A percentile compares a stretch with the other conserved stretches of the same genome.
phyloP scores from a whole-genome alignment of 2,113 vertebrate genomes.

The Cochlearius cochlearius region DNA sequence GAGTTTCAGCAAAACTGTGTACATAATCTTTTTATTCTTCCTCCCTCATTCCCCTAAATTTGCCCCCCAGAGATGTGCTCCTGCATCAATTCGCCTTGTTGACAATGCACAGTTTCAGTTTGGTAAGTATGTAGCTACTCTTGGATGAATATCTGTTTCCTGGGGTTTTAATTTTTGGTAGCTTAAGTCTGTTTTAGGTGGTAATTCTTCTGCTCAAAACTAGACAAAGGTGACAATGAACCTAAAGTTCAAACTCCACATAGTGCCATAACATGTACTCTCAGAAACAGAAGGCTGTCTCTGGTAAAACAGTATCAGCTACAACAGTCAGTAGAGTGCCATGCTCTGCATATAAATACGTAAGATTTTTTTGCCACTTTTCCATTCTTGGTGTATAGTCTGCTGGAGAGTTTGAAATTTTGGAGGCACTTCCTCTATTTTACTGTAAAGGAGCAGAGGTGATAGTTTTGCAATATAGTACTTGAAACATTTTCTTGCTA shows the following conservation, averaged over 20 bases:
- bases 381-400: not conserved
- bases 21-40: not conserved
- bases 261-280: not conserved
- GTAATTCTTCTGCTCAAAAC: not conserved
- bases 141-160: not conserved
- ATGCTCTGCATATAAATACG: not conserved
- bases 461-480: not conserved
- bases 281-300: not conserved
- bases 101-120: slow-evolving; percentile 98
- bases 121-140: slow-evolving; percentile 78
- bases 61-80: slow-evolving; percentile 89
- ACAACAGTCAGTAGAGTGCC: not conserved
- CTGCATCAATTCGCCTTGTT: slow-evolving; percentile 95
- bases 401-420: not conserved
- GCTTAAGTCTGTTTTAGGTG: not conserved
- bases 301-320: not conserved
- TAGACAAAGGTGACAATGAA: not conserved
- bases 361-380: not conserved
- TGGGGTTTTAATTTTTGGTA: not conserved
- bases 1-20: not conserved
- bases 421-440: not conserved
- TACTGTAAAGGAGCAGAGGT: not conserved
- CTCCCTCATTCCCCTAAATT: not conserved
- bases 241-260: not conserved
- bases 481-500: not conserved